Percentiles rank a stretch among this genome's conserved stretches.
phyloP scores from a whole-genome alignment of 53 echinoderm and acorn worm species.

The Mesocentrotus franciscanus region DNA sequence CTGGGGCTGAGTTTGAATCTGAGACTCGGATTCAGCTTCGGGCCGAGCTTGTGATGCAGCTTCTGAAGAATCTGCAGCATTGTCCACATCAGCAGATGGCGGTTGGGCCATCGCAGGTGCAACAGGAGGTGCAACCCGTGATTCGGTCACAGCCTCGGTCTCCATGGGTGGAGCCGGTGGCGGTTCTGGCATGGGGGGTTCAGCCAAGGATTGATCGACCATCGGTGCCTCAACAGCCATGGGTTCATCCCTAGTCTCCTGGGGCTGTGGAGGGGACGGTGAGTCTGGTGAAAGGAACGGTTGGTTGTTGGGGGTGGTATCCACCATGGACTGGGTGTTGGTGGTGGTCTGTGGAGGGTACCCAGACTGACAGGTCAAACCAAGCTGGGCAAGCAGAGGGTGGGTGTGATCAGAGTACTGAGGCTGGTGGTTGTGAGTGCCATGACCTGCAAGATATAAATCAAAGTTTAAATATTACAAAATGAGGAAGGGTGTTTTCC shows the following conservation, averaged over 20 bases:
- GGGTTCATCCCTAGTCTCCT: conserved; percentile 23
- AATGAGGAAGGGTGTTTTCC: neutral
- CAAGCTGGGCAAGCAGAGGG: conserved; percentile 39
- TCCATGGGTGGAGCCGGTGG: neutral
- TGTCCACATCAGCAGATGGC: neutral
- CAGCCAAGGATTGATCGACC: neutral
- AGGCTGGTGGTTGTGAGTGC: conserved; percentile 41
- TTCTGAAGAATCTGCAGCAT: conserved; percentile 18
- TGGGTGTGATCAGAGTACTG: conserved; percentile 50
- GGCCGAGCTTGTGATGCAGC: neutral
- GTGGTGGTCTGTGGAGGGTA: conserved; percentile 16
- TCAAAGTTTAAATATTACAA: neutral
- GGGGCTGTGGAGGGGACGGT: conserved; percentile 22
- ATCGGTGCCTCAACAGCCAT: neutral
- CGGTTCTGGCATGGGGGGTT: neutral
- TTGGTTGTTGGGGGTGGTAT: neutral
- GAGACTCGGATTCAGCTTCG: neutral
- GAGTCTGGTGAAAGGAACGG: conserved; percentile 29
- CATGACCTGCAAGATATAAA: conserved; percentile 27
- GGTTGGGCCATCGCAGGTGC: neutral
- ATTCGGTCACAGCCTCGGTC: neutral
- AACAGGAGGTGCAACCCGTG: neutral
- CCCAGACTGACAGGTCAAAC: conserved; percentile 7
- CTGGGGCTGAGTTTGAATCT: neutral
- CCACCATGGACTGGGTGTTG: neutral